Percentiles rank a stretch among this genome's conserved stretches.
These are phyloP conservation scores for Brachystomella parvula DNA, from an alignment of 1,140 invertebrate genomes.

Conservation along the genomic window DNA sequence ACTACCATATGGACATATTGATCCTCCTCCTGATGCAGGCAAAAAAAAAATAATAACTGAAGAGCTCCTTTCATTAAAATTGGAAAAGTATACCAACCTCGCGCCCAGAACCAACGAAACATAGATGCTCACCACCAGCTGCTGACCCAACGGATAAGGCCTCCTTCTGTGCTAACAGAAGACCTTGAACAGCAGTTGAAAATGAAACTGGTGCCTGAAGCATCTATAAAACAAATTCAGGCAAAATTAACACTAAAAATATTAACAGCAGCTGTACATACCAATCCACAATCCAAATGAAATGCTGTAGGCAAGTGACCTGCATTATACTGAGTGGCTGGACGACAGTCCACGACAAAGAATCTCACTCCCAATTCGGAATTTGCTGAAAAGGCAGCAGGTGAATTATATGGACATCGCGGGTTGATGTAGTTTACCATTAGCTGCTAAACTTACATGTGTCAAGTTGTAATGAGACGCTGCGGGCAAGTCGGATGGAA, in stretches of 20 bases:
- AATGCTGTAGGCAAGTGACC: conserved; percentile 95
- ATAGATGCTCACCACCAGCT: conserved; percentile 91
- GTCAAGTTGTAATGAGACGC: conserved; percentile 27
- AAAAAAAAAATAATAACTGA: too few species aligned
- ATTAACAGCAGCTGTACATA: conserved; percentile 42
- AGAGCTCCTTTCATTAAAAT: too few species aligned
- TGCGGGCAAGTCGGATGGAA: conserved; percentile 34
- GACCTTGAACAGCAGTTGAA: conserved; percentile 84
- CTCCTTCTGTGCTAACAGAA: conserved; percentile 81
- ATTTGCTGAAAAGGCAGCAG: neutral
- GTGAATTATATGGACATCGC: neutral
- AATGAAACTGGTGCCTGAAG: conserved; percentile 91
- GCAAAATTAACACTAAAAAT: neutral
- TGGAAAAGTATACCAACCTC: too few species aligned
- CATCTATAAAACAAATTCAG: conserved; percentile 53
- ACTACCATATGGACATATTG: conserved; percentile 97
- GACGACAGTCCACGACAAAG: conserved; percentile 94
- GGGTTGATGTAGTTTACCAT: conserved; percentile 2
- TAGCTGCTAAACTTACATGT: conserved; percentile 25
- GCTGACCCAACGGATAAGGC: conserved; percentile 76
- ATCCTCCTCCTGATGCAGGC: conserved; percentile 67
- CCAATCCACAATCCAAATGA: conserved; percentile 91
- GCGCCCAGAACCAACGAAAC: conserved; percentile 90
- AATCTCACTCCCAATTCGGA: conserved; percentile 57
- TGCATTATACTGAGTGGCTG: conserved; percentile 91